phyloP scores from a whole-genome alignment of 1,140 invertebrate genomes.

The Drosophila nebulosa region DNA sequence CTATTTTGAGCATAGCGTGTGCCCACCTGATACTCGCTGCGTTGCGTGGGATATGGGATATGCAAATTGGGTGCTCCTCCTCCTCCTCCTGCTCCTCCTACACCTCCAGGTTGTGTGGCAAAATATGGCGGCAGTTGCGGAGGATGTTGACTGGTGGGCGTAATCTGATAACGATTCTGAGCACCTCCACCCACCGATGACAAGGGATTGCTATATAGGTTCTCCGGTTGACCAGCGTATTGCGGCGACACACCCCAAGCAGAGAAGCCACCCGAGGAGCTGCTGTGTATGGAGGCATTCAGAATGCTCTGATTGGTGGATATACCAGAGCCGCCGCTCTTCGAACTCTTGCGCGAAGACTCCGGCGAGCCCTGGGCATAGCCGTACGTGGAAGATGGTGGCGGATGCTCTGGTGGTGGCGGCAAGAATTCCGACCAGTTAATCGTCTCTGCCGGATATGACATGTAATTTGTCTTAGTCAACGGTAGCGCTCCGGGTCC shows the following conservation, averaged over 20 bases:
- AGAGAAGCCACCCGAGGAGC: slow-evolving; percentile 78
- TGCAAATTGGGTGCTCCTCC: slow-evolving; percentile 69
- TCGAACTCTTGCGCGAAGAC: slow-evolving; percentile 79
- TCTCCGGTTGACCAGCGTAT: slow-evolving; percentile 64
- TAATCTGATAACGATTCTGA: slow-evolving; percentile 79
- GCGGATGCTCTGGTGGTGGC: slow-evolving; percentile 90
- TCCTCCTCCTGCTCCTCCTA: slow-evolving; percentile 28
- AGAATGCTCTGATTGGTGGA: slow-evolving; percentile 79
- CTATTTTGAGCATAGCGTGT: slow-evolving; percentile 71
- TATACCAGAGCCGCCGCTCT: slow-evolving; percentile 74
- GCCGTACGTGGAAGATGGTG: slow-evolving; percentile 82
- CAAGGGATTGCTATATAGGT: slow-evolving; percentile 78
- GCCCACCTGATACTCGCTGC: slow-evolving; percentile 77
- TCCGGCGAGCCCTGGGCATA: slow-evolving; percentile 77
- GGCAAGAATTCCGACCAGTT: slow-evolving; percentile 91
- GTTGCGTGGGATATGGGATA: slow-evolving; percentile 75
- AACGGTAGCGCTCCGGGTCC: slow-evolving; percentile 24
- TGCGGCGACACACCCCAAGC: slow-evolving; percentile 77
- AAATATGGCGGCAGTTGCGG: slow-evolving; percentile 74
- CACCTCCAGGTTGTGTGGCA: slow-evolving; percentile 43
- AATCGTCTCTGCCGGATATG: slow-evolving; percentile 83
- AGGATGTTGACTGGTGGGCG: slow-evolving; percentile 76
- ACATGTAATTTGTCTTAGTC: slow-evolving; percentile 81
- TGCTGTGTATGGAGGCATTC: slow-evolving; percentile 79
- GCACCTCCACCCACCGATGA: slow-evolving; percentile 57